phyloP scores from a whole-genome alignment of 2,113 vertebrate genomes.

The Helogale parvula region DNA sequence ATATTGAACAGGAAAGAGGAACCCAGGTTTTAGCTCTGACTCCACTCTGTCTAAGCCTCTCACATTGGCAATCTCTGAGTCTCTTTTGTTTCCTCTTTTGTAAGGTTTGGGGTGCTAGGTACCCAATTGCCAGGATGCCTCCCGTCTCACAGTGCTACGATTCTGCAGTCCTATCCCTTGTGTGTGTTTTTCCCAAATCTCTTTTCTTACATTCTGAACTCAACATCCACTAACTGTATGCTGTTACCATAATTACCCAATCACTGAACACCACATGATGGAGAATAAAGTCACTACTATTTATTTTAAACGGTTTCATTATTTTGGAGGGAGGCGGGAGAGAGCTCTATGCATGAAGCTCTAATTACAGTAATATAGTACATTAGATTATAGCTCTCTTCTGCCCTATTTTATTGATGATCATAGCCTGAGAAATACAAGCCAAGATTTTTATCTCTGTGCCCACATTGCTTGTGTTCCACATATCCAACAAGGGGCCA shows the following conservation, averaged over 20 bases:
- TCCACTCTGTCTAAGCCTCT: neutral
- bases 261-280: constrained; percentile 32
- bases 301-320: constrained; percentile 58
- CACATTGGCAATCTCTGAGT: neutral
- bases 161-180: neutral
- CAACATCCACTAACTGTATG: neutral
- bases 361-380: constrained; percentile 70
- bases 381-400: constrained; percentile 73
- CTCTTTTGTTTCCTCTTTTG: neutral
- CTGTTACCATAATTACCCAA: constrained; percentile 58
- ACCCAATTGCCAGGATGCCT: neutral
- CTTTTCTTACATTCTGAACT: neutral
- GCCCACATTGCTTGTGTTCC: neutral
- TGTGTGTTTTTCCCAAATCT: neutral
- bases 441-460: constrained; percentile 42
- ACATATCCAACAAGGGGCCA: neutral
- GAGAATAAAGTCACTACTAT: constrained; percentile 53
- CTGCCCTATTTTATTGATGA: constrained; percentile 68
- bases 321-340: constrained; percentile 54
- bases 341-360: constrained; percentile 21
- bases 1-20: neutral
- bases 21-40: neutral
- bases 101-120: neutral
- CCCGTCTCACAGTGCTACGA: accelerated
- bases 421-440: constrained; percentile 56